phyloP scores from a whole-genome alignment of 2,888 invertebrate species.

The Leistus spinibarbis region DNA sequence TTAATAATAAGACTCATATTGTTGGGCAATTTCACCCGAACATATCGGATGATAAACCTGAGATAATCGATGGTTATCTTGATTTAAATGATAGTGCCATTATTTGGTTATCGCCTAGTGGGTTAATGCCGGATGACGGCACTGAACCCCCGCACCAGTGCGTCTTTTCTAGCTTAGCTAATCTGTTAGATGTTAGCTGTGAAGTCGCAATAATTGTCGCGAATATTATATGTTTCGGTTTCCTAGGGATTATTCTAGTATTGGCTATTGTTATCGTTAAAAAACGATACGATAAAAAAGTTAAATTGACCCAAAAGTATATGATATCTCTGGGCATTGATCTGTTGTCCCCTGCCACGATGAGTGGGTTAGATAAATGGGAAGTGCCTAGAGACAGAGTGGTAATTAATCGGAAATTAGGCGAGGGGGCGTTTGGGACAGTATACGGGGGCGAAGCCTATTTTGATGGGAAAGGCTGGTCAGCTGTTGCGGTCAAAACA shows the following conservation, averaged over 20 bases:
- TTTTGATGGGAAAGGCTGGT: constrained; percentile 74
- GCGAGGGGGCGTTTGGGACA: constrained; percentile 90
- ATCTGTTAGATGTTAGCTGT: constrained; percentile 71
- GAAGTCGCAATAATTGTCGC: constrained; percentile 72
- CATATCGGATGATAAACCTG: constrained; percentile 56
- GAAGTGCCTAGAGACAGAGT: constrained; percentile 84
- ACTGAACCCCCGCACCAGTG: constrained; percentile 65
- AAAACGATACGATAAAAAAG: constrained; percentile 69
- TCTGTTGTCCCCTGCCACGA: constrained; percentile 58
- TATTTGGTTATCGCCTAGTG: constrained; percentile 68
- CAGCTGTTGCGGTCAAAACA: constrained; percentile 87
- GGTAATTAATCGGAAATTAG: constrained; percentile 83
- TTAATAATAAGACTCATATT: constrained; percentile 57
- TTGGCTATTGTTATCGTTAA: constrained; percentile 70
- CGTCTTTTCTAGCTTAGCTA: constrained; percentile 70
- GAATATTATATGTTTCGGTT: constrained; percentile 65
- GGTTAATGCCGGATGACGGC: constrained; percentile 71
- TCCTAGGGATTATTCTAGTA: constrained; percentile 63
- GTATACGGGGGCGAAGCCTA: constrained; percentile 91
- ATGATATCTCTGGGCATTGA: constrained; percentile 75
- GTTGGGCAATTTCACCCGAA: constrained; percentile 67
- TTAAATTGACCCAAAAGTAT: constrained; percentile 68
- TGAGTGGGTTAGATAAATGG: constrained; percentile 78
- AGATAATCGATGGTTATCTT: constrained; percentile 61
- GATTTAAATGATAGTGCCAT: constrained; percentile 63